These are phyloP conservation scores for Microcebus ravelobensis DNA, from an alignment of 2,113 vertebrate genomes.

Conservation along the genomic window DNA sequence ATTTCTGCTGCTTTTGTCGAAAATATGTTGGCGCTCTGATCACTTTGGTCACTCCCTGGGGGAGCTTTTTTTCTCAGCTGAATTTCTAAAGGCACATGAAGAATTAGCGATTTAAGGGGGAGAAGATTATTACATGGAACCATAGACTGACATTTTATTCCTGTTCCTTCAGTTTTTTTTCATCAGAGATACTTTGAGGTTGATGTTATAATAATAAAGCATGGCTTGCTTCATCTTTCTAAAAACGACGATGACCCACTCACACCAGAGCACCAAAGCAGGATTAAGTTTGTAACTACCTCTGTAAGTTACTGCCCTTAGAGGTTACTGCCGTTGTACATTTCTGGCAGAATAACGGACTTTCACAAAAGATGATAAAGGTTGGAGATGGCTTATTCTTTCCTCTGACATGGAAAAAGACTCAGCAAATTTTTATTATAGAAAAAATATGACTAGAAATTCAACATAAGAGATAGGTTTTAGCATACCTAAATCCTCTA, in stretches of 20 bases:
- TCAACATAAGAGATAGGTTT: not conserved
- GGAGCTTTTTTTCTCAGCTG: not conserved
- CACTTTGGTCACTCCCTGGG: not conserved
- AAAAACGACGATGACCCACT: conserved; percentile 38
- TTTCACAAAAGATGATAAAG: not conserved
- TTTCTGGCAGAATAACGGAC: not conserved
- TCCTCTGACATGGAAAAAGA: not conserved
- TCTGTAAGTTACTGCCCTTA: conserved; percentile 5
- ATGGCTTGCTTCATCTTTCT: conserved; percentile 59
- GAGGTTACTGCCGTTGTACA: not conserved
- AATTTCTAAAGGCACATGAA: not conserved
- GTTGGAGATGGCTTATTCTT: conserved; percentile 8
- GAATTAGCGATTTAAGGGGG: conserved; percentile 1
- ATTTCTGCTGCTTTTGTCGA: not conserved
- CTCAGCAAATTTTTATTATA: conserved; percentile 1
- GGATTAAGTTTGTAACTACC: conserved; percentile 24
- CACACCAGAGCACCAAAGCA: not conserved
- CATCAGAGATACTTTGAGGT: conserved; percentile 10
- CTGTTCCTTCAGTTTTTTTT: conserved; percentile 21
- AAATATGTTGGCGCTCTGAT: not conserved
- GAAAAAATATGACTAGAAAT: not conserved
- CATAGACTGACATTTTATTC: not conserved
- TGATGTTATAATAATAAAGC: conserved; percentile 35
- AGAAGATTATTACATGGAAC: not conserved
- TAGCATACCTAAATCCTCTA: not conserved